Base-by-base conservation (phyloP, 2,888 invertebrate species). In the Catocala fraxini region DNA sequence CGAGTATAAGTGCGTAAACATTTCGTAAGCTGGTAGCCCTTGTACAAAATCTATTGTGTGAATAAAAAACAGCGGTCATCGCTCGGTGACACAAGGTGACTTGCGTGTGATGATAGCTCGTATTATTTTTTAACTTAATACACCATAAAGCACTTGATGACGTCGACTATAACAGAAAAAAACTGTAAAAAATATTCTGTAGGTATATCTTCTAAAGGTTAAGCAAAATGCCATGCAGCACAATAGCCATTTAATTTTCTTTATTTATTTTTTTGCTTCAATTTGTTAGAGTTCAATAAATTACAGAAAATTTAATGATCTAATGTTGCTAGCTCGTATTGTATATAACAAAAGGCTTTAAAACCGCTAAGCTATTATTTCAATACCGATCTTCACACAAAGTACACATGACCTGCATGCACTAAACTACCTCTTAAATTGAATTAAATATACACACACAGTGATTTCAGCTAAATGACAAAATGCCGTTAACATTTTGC, bases 41-140 rank as follows among this genome's bases (percentile, higher is more conserved):
- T 46, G 0, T n/a, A 48, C 41, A 45, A 45, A 42, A 51, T 51
- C 6, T 47, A 63, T 56, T 57, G 41, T 47, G 45, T 34, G 46
- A 65, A 13, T 11, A 60, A 68, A 63, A 70, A 56, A 47, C 25
- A 57, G 66, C 62, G 73, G 63, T 73, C 65, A 64, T 62, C 56
- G 64, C 35, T 59, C 66, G 62, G 64, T 62, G 75, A 66, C 64
- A 68, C 76, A 76, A 70, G 73, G 66, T 75, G 70, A 68, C 63
- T 68, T 56, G 63, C 35, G 35, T 25, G 46, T 57, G 59, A 66
- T 69, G 63, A 72, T 72, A 63, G 67, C 15, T 43, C 56, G 46
- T 63, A 12, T 59, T 63, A 45, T 59, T 69, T 71, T 61, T 59
- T 6, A 46, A 53, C 55, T 60, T 47, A 56, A 53, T 56, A 56